Conservation (phyloP, 2,113 vertebrate genomes). For the Prunella himalayana region DNA sequence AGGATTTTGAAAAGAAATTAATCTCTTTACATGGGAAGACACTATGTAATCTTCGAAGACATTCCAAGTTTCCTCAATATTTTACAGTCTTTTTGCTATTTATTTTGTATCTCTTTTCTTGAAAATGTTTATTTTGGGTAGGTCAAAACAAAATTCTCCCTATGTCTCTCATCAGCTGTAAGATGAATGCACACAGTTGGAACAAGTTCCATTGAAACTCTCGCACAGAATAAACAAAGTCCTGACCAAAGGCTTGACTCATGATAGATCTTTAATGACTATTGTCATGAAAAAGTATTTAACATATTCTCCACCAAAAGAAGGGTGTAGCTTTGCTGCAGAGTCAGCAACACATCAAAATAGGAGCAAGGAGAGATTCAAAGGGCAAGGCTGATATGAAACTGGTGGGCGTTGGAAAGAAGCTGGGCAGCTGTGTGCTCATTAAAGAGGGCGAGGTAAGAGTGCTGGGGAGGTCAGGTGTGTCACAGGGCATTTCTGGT, state of each 20-base stretch:
- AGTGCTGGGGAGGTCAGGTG: background rate
- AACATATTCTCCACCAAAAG: background rate
- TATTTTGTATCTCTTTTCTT: constrained; percentile 60
- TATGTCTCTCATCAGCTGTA: constrained; percentile 46
- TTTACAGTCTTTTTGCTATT: constrained; percentile 53
- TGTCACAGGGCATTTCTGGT: background rate
- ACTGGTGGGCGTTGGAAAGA: background rate
- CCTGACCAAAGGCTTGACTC: constrained; percentile 39
- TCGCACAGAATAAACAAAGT: constrained; percentile 49
- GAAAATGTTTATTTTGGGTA: constrained; percentile 56
- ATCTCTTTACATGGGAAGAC: constrained; percentile 23
- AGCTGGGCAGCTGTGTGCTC: background rate
- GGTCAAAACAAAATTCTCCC: constrained; percentile 59
- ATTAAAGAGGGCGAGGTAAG: background rate
- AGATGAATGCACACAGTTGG: constrained; percentile 51
- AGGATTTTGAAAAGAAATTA: constrained; percentile 19
- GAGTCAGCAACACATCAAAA: constrained; percentile 27
- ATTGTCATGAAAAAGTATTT: constrained; percentile 63
- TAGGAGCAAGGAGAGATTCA: background rate
- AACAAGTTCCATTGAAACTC: constrained; percentile 39
- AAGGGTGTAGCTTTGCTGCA: background rate
- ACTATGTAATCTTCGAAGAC: constrained; percentile 17
- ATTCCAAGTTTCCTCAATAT: constrained; percentile 40
- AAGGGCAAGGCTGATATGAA: background rate
- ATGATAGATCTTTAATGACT: constrained; percentile 63